Evolutionary conservation across 2,113 vertebrate species (phyloP).

Genomic region (Gymnorhina tibicen): DNA sequence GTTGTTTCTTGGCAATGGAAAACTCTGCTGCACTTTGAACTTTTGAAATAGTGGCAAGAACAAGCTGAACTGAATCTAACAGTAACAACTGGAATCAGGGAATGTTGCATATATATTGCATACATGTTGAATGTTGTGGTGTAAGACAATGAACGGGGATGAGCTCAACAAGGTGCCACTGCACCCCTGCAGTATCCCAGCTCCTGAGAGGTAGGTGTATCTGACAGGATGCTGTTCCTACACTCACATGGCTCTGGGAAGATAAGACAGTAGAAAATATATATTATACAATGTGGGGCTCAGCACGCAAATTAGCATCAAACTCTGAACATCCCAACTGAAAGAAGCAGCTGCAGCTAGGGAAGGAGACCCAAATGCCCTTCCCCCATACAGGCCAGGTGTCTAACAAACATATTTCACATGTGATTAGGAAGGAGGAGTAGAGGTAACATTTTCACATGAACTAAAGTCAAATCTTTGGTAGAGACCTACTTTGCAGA

Average conservation of each 20-base stretch:
- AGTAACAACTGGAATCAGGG: not conserved
- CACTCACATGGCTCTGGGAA: not conserved
- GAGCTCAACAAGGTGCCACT: not conserved
- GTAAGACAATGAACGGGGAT: not conserved
- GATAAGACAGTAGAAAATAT: not conserved
- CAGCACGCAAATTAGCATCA: rapidly evolving
- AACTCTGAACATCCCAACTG: not conserved
- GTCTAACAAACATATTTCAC: rapidly evolving
- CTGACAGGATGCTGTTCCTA: not conserved
- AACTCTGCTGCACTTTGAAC: not conserved
- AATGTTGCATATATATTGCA: not conserved
- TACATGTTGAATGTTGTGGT: not conserved
- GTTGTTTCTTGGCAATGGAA: not conserved
- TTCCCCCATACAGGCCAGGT: not conserved
- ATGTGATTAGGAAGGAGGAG: not conserved
- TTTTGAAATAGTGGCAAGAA: not conserved
- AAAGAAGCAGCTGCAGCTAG: not conserved
- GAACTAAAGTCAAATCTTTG: not conserved
- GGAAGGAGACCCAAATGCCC: not conserved
- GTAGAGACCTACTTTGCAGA: not conserved
- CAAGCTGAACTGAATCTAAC: not conserved
- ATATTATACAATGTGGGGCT: rapidly evolving
- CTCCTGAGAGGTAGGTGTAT: not conserved
- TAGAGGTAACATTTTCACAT: not conserved
- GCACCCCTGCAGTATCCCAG: not conserved